Evolutionary conservation across 1,140 invertebrate genomes (phyloP).

Genomic region (Hesperophylax magnus): DNA sequence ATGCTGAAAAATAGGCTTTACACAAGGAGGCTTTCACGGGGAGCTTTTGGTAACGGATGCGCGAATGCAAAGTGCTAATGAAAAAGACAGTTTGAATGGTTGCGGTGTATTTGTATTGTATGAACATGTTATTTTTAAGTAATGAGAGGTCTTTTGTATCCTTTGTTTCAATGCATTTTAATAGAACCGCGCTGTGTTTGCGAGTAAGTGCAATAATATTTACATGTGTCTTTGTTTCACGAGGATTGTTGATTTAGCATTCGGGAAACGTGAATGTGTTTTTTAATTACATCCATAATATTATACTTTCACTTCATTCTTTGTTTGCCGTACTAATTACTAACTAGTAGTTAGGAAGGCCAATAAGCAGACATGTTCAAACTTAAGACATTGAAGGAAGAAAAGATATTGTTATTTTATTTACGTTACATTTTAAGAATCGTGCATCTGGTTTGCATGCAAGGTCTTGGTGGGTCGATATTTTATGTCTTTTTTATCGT

Average conservation of each 20-base stretch:
- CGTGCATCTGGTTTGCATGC: not conserved
- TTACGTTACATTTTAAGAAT: not conserved
- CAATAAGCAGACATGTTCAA: too few relatives aligned
- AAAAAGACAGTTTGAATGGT: constrained; percentile 35
- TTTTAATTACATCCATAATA: not conserved
- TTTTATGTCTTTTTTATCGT: not conserved
- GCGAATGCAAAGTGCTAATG: constrained; percentile 30
- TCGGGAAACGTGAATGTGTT: not conserved
- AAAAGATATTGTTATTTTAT: too few relatives aligned
- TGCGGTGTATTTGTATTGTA: constrained; percentile 4
- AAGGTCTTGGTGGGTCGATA: not conserved
- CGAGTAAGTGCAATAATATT: not conserved
- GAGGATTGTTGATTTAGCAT: not conserved
- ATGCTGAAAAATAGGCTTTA: constrained; percentile 34
- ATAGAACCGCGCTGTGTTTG: not conserved
- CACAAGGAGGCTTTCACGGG: not conserved
- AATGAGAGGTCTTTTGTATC: constrained; percentile 29
- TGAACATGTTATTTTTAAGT: constrained; percentile 23
- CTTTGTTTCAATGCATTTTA: constrained; percentile 18
- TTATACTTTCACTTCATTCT: too few relatives aligned
- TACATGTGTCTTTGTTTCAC: not conserved
- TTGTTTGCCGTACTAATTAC: too few relatives aligned
- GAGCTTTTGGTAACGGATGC: constrained; percentile 30
- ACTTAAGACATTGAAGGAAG: too few relatives aligned
- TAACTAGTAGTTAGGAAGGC: too few relatives aligned